phyloP scores from a whole-genome alignment of 2,888 invertebrate genomes.

The Cyaniris semiargus region DNA sequence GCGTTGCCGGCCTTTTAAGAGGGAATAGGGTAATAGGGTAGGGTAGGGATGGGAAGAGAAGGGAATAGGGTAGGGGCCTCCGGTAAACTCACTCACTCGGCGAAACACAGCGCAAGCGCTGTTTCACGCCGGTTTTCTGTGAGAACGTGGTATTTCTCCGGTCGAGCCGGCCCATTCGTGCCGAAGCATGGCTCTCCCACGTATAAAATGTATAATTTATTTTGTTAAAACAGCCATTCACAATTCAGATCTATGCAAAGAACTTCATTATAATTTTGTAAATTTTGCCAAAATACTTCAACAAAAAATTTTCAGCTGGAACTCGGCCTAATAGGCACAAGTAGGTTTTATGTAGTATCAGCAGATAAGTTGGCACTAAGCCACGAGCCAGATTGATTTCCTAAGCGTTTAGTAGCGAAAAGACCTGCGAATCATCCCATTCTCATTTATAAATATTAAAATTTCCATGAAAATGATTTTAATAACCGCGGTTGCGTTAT shows the following conservation, averaged over 20 bases:
- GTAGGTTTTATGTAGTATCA: constrained; percentile 2
- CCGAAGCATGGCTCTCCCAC: too few species aligned
- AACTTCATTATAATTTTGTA: neutral
- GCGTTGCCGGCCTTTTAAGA: too few species aligned
- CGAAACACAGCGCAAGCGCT: too few species aligned
- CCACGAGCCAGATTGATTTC: neutral
- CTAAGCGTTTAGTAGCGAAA: neutral
- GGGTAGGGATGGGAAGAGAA: too few species aligned
- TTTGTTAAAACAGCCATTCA: neutral
- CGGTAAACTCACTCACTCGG: too few species aligned
- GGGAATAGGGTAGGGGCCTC: too few species aligned
- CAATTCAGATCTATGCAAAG: neutral
- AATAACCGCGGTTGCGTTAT: too few species aligned
- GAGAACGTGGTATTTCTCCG: too few species aligned
- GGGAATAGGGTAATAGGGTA: too few species aligned
- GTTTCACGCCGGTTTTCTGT: too few species aligned
- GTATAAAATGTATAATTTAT: too few species aligned
- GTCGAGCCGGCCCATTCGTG: too few species aligned
- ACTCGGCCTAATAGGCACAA: neutral
- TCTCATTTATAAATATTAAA: constrained; percentile 20
- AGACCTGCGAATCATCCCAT: neutral
- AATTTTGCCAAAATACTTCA: neutral
- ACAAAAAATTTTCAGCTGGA: neutral
- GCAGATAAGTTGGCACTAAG: constrained; percentile 13
- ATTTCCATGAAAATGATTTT: neutral